These are phyloP conservation scores for Ypsolopha scabrella DNA, from an alignment of 2,888 invertebrate species.

Conservation along the genomic window DNA sequence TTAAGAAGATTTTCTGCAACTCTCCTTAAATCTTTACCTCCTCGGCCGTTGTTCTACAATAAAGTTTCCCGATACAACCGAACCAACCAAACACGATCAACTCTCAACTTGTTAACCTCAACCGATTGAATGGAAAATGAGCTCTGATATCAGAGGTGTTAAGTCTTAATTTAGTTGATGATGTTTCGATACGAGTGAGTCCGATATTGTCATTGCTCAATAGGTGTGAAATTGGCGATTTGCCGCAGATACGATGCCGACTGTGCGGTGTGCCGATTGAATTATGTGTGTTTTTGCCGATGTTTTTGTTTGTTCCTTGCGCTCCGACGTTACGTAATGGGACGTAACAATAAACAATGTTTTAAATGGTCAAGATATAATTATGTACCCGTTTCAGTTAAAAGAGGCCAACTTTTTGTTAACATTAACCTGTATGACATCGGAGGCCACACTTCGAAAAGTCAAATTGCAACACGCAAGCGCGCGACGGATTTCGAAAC, in stretches of 20 bases:
- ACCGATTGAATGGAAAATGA: neutral
- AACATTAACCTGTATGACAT: no score
- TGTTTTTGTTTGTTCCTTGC: conserved; percentile 1
- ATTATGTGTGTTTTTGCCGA: conserved; percentile 5
- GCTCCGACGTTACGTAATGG: neutral
- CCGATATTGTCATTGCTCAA: conserved; percentile 32
- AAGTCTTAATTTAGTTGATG: conserved; percentile 18
- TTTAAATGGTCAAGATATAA: no score
- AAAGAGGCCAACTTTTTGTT: neutral
- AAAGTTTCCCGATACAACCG: neutral
- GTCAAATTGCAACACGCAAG: no score
- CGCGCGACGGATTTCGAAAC: no score
- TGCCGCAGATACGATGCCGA: conserved; percentile 24
- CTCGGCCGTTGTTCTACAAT: neutral
- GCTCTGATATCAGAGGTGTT: conserved; percentile 4
- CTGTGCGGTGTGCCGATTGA: neutral
- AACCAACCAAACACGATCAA: neutral
- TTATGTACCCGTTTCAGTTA: neutral
- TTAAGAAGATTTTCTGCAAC: no score
- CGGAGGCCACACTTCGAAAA: no score
- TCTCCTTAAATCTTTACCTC: neutral
- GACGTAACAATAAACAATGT: neutral
- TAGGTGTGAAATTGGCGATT: conserved; percentile 47
- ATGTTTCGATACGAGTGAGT: conserved; percentile 14
- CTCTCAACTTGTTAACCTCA: neutral